phyloP scores from a whole-genome alignment of 2,888 invertebrate genomes.

The Drosophila niveifrons region DNA sequence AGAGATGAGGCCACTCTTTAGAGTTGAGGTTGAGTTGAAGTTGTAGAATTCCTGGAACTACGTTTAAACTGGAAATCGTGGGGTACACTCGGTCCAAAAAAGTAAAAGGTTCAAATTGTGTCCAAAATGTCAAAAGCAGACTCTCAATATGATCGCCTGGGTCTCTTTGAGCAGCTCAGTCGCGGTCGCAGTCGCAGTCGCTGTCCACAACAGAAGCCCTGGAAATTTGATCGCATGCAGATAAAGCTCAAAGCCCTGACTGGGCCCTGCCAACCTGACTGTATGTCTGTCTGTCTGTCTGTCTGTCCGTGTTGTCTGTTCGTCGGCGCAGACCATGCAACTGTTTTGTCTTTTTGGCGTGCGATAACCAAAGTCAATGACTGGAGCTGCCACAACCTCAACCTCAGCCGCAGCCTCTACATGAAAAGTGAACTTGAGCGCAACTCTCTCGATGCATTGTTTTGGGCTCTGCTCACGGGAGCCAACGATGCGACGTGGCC shows the following conservation, averaged over 20 bases:
- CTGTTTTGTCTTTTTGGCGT: slow-evolving; percentile 82
- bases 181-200: neutral
- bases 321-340: slow-evolving; percentile 68
- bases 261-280: slow-evolving; percentile 53
- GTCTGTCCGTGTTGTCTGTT: neutral
- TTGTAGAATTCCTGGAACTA: slow-evolving; percentile 66
- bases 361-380: slow-evolving; percentile 80
- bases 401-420: slow-evolving; percentile 29
- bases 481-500: slow-evolving; percentile 56
- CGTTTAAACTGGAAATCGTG: slow-evolving; percentile 71
- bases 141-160: slow-evolving; percentile 74
- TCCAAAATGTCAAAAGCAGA: slow-evolving; percentile 81
- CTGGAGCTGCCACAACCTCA: slow-evolving; percentile 55
- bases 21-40: slow-evolving; percentile 10
- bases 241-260: slow-evolving; percentile 60
- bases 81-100: slow-evolving; percentile 54
- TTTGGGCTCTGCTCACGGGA: slow-evolving; percentile 58
- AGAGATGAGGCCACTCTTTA: slow-evolving; percentile 2
- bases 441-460: slow-evolving; percentile 61
- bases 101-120: slow-evolving; percentile 82
- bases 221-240: slow-evolving; percentile 81
- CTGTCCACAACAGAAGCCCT: slow-evolving; percentile 71
- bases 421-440: slow-evolving; percentile 79
- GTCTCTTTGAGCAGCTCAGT: neutral
- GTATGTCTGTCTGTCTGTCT: slow-evolving; percentile 7